A percentile compares a stretch with the other conserved stretches of the same genome.
These are phyloP conservation scores for Ommatoiulus sabulosus DNA, from an alignment of 2,888 invertebrate species.

Conservation along the genomic window DNA sequence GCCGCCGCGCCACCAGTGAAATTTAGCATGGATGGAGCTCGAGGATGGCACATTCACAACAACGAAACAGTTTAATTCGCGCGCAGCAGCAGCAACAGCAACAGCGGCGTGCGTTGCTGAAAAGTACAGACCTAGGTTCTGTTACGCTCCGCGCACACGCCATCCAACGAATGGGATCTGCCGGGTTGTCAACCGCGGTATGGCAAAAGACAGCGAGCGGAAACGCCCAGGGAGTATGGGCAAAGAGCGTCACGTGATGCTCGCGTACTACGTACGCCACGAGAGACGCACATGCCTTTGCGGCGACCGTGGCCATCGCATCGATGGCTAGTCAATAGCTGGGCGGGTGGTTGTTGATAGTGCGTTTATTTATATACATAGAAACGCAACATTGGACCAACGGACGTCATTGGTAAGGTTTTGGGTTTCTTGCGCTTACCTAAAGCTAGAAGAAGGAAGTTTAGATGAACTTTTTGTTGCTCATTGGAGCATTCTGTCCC, in stretches of 20 bases:
- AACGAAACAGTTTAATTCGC: background rate
- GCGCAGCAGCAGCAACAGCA: background rate
- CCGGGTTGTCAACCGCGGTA: conserved; percentile 35
- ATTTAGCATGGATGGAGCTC: background rate
- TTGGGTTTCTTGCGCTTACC: too few relatives aligned
- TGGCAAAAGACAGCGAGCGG: background rate
- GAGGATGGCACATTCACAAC: background rate
- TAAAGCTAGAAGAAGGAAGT: too few relatives aligned
- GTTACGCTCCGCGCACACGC: background rate
- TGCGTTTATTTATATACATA: too few relatives aligned
- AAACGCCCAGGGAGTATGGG: conserved; percentile 6
- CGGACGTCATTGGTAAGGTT: too few relatives aligned
- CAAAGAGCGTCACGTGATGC: background rate
- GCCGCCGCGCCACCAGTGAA: background rate
- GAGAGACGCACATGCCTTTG: background rate
- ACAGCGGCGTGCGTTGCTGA: background rate
- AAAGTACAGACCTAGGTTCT: background rate
- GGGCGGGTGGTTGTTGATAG: background rate
- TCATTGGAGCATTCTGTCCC: too few relatives aligned
- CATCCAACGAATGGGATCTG: conserved; percentile 14
- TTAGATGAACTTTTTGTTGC: too few relatives aligned
- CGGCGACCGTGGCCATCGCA: background rate
- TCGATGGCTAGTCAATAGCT: background rate
- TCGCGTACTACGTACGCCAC: background rate
- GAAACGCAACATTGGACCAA: too few relatives aligned